Evolutionary conservation across 1,140 invertebrate species (phyloP).

Genomic region (Eupeodes corollae): DNA sequence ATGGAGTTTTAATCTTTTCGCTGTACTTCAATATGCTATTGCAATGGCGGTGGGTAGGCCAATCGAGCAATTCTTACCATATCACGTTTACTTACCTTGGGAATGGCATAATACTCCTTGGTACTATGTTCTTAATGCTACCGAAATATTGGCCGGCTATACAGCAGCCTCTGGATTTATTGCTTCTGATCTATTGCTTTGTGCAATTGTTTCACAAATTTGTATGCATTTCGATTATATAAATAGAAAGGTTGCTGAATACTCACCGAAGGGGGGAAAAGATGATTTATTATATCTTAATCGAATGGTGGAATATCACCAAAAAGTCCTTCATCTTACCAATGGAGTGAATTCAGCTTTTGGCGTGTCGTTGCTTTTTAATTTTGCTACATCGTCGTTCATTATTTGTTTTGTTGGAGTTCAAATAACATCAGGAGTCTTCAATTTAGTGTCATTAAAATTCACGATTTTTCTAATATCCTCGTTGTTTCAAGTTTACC

Average conservation of each 20-base stretch:
- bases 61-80: slow-evolving; percentile 20
- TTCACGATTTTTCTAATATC: slow-evolving; percentile 22
- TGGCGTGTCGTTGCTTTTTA: slow-evolving; percentile 20
- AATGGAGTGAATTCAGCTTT: slow-evolving; percentile 21
- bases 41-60: slow-evolving; percentile 11
- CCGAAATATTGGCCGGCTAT: slow-evolving; percentile 20
- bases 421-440: slow-evolving; percentile 24
- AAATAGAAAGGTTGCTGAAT: slow-evolving; percentile 7
- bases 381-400: slow-evolving; percentile 22
- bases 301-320: slow-evolving; percentile 17
- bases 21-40: slow-evolving; percentile 20
- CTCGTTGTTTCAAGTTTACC: slow-evolving; percentile 22
- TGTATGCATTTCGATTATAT: slow-evolving; percentile 25
- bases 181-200: slow-evolving; percentile 24
- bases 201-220: slow-evolving; percentile 19
- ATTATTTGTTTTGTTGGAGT: slow-evolving; percentile 29
- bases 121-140: slow-evolving; percentile 21
- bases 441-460: slow-evolving; percentile 21
- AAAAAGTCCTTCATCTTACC: slow-evolving; percentile 11
- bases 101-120: slow-evolving; percentile 19
- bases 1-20: slow-evolving; percentile 28
- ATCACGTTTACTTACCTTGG: slow-evolving; percentile 26
- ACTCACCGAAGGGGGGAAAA: slow-evolving; percentile 5
- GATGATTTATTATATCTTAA: slow-evolving; percentile 19
- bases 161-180: slow-evolving; percentile 20